phyloP scores from a whole-genome alignment of 2,113 vertebrate genomes.

The Serinus canaria region DNA sequence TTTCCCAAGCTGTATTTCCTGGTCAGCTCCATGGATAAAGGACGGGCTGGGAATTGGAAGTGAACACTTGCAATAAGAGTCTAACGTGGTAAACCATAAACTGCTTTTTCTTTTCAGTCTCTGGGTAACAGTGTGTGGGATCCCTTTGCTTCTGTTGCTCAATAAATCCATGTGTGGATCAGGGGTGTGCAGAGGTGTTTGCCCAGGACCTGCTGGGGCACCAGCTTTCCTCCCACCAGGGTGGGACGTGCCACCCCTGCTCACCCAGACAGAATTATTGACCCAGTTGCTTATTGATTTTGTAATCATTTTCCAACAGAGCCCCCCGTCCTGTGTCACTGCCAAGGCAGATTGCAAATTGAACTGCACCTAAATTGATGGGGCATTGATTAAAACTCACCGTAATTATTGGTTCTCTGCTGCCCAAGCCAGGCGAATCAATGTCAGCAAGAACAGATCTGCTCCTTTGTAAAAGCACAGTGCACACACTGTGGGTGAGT shows the following conservation, averaged over 20 bases:
- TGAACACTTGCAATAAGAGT: rapidly evolving
- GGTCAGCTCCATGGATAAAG: not conserved
- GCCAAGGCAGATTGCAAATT: constrained; percentile 57
- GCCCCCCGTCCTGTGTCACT: constrained; percentile 14
- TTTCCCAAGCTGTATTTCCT: not conserved
- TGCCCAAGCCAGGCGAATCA: constrained; percentile 64
- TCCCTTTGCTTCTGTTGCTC: not conserved
- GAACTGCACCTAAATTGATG: constrained; percentile 66
- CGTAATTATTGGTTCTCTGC: constrained; percentile 66
- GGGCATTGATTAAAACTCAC: constrained; percentile 73
- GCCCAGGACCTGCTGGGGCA: not conserved
- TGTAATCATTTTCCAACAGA: constrained; percentile 39
- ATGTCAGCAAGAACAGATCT: constrained; percentile 44
- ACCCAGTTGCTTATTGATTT: constrained; percentile 25
- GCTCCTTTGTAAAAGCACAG: not conserved
- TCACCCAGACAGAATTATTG: not conserved
- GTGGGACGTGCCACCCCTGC: not conserved
- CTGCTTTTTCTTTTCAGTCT: not conserved
- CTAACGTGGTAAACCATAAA: not conserved
- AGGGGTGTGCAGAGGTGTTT: not conserved
- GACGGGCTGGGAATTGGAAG: not conserved
- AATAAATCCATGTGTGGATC: rapidly evolving
- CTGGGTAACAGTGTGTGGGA: not conserved
- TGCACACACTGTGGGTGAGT: not conserved
- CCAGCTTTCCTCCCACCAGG: not conserved